phyloP scores from a whole-genome alignment of 2,113 vertebrate genomes.

The Melospiza georgiana region DNA sequence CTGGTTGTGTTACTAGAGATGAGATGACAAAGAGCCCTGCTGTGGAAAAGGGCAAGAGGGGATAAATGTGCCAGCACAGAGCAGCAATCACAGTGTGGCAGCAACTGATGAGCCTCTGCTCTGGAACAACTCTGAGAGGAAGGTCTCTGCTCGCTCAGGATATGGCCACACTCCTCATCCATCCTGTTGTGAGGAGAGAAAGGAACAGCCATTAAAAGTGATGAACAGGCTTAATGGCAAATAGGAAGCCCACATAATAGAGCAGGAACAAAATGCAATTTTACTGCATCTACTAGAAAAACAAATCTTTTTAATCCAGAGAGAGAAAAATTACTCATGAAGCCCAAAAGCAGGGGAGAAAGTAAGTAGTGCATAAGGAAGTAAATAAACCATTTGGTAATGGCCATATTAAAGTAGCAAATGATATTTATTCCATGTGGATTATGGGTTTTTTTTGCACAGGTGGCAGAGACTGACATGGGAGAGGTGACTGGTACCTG shows the following conservation, averaged over 20 bases:
- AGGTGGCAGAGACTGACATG: not conserved
- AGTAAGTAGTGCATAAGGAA: not conserved
- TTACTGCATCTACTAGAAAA: not conserved
- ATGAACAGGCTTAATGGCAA: constrained; percentile 17
- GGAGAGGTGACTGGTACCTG: not conserved
- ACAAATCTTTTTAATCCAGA: not conserved
- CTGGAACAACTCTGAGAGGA: not conserved
- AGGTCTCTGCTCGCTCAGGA: not conserved
- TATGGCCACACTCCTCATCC: not conserved
- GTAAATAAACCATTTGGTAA: not conserved
- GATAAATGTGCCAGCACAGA: not conserved
- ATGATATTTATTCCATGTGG: not conserved
- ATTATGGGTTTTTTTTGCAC: not conserved
- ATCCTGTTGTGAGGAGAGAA: not conserved
- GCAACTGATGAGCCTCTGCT: not conserved
- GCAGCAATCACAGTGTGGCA: not conserved
- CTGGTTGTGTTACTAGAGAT: not conserved
- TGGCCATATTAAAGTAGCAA: not conserved
- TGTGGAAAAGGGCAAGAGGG: not conserved
- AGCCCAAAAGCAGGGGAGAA: not conserved
- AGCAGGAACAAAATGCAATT: not conserved
- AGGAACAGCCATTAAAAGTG: not conserved
- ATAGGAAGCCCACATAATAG: not conserved
- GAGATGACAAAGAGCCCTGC: not conserved
- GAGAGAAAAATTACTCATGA: not conserved